phyloP scores from a whole-genome alignment of 1,140 invertebrate species.

The Calycopis cecrops region DNA sequence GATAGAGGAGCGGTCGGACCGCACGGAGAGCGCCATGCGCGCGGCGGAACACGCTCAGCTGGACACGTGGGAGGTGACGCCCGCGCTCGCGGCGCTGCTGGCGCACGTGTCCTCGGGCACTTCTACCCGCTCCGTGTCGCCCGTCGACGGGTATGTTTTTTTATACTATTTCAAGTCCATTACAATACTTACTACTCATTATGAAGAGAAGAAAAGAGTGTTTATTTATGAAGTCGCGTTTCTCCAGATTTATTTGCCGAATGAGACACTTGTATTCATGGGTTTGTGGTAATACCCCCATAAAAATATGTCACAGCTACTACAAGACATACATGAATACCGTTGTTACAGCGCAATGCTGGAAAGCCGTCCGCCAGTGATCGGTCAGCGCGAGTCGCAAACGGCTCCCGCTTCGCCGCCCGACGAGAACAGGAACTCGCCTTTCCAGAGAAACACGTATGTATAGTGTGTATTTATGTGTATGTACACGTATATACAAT shows the following conservation, averaged over 20 bases:
- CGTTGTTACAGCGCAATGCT: conserved; percentile 34
- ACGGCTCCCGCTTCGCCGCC: conserved; percentile 59
- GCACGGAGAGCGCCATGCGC: conserved; percentile 42
- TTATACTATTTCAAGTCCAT: no score
- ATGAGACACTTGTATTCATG: no score
- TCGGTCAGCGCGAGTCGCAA: conserved; percentile 42
- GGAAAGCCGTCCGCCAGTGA: conserved; percentile 38
- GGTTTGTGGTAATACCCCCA: no score
- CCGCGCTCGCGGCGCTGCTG: conserved; percentile 43
- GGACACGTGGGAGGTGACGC: conserved; percentile 45
- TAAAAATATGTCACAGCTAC: no score
- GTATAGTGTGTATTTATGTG: no score
- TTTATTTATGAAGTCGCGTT: no score
- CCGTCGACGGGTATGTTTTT: conserved; percentile 52
- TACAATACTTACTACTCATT: no score
- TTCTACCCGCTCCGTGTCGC: conserved; percentile 67
- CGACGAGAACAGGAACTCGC: conserved; percentile 50
- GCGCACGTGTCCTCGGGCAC: conserved; percentile 64
- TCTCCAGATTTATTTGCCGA: no score
- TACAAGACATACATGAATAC: not conserved
- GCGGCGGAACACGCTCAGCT: conserved; percentile 45
- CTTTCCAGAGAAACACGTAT: conserved; percentile 60
- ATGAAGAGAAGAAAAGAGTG: no score
- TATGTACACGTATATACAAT: no score
- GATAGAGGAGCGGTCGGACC: conserved; percentile 49